These are phyloP conservation scores for Notamacropus eugenii DNA, from an alignment of 2,797 vertebrate species.

Conservation along the genomic window DNA sequence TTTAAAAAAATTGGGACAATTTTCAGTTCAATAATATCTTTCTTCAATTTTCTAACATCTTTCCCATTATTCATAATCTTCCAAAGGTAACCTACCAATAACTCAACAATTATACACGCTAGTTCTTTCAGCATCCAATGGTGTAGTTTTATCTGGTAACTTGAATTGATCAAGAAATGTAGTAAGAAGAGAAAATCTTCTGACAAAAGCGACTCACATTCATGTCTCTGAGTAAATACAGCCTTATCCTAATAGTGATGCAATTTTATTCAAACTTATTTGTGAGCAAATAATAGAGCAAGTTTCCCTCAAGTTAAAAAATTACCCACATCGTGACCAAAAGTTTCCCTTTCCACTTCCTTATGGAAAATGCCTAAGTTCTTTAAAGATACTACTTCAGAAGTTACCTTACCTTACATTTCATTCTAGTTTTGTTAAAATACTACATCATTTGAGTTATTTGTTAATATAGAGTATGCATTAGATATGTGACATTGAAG, in stretches of 20 bases:
- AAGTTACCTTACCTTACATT: neutral
- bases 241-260: conserved; percentile 5
- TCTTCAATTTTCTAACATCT: neutral
- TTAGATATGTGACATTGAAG: neutral
- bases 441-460: neutral
- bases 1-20: neutral
- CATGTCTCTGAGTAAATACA: neutral
- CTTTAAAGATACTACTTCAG: neutral
- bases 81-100: neutral
- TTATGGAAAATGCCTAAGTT: neutral
- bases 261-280: neutral
- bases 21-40: neutral
- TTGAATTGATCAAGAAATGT: neutral
- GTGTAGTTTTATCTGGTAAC: neutral
- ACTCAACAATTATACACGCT: neutral
- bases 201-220: neutral
- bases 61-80: neutral
- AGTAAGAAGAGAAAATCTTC: neutral
- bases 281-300: neutral
- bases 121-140: neutral
- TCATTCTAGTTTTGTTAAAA: neutral
- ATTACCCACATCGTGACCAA: neutral
- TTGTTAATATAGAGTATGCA: neutral
- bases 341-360: neutral
- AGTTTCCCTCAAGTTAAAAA: neutral